Conservation (phyloP, 2,113 vertebrate genomes). For the Nymphicus hollandicus region DNA sequence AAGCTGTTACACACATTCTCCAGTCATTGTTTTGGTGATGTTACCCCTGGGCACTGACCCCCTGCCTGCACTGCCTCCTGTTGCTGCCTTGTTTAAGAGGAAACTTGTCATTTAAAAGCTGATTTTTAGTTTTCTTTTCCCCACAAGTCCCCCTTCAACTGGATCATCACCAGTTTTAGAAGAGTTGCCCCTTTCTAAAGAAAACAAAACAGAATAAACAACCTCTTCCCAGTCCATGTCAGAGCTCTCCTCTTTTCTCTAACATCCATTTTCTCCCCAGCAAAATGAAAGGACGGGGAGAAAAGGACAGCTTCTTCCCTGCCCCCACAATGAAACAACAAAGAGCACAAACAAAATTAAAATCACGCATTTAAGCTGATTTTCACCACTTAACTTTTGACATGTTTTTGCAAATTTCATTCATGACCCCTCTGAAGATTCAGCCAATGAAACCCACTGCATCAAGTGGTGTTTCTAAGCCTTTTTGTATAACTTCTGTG, state of each 20-base stretch:
- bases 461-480: conserved; percentile 7
- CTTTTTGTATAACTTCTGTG: not conserved
- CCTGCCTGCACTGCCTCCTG: conserved; percentile 47
- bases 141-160: conserved; percentile 49
- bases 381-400: conserved; percentile 66
- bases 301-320: conserved; percentile 48
- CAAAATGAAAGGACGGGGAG: not conserved
- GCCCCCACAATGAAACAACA: conserved; percentile 43
- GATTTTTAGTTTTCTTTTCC: conserved; percentile 67
- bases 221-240: conserved; percentile 27
- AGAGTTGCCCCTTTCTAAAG: conserved; percentile 59
- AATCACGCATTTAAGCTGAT: conserved; percentile 67
- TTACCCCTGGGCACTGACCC: conserved; percentile 46
- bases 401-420: conserved; percentile 53
- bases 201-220: conserved; percentile 71
- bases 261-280: conserved; percentile 41
- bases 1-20: conserved; percentile 4
- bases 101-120: conserved; percentile 59
- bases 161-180: conserved; percentile 59
- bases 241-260: conserved; percentile 44
- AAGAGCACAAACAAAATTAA: conserved; percentile 64
- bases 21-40: conserved; percentile 33
- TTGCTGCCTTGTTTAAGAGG: conserved; percentile 65
- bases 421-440: conserved; percentile 18
- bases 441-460: conserved; percentile 8